Conservation (phyloP, 2,888 invertebrate species). For the Athrips mouffetella region DNA sequence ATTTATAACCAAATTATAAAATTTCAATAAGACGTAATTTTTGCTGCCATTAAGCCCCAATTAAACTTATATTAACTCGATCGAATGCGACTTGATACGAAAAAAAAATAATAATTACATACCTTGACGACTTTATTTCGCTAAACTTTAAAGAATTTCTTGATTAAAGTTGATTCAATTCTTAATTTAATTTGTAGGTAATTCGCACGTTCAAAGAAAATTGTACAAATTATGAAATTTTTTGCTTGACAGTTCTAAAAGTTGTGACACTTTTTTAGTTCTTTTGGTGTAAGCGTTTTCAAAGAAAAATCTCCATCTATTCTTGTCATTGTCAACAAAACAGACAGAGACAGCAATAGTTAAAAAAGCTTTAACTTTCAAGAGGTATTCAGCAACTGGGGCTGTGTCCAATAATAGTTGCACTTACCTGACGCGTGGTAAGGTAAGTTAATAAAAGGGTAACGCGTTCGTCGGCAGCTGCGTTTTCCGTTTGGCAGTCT, state of each 20-base stretch:
- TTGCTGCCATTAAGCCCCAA: constrained; percentile 9
- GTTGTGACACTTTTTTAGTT: neutral
- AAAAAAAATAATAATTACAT: constrained; percentile 1
- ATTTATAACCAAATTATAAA: neutral
- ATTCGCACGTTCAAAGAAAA: neutral
- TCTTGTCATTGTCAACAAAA: too few species aligned
- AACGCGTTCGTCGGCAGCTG: constrained; percentile 38
- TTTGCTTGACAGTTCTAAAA: neutral
- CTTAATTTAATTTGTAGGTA: neutral
- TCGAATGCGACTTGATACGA: constrained; percentile 6
- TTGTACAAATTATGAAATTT: neutral
- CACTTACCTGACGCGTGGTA: neutral
- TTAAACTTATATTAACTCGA: constrained; percentile 9
- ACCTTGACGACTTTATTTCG: constrained; percentile 1
- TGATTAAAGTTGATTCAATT: constrained; percentile 47
- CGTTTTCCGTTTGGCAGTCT: constrained; percentile 42
- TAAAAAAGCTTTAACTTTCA: too few species aligned
- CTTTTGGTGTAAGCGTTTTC: too few species aligned
- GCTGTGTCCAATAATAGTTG: neutral
- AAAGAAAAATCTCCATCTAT: too few species aligned
- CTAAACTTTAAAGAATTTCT: neutral
- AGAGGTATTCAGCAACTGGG: too few species aligned
- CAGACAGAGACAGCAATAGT: too few species aligned
- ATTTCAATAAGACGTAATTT: constrained; percentile 7
- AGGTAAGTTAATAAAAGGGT: constrained; percentile 9